phyloP scores from a whole-genome alignment of 2,113 vertebrate species.

The Candoia aspera region DNA sequence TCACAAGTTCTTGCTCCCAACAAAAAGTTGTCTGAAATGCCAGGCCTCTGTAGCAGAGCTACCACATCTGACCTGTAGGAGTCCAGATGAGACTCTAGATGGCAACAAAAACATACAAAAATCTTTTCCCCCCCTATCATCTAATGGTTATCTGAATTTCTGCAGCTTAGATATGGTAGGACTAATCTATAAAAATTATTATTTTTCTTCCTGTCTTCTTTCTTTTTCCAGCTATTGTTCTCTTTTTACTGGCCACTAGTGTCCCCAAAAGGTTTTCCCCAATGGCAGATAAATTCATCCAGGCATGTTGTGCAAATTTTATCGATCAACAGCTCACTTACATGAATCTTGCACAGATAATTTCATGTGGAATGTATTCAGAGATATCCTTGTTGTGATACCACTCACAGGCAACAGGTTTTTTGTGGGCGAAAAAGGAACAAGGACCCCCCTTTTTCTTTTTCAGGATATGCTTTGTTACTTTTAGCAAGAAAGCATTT shows the following conservation, averaged over 20 bases:
- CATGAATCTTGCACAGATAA: background rate
- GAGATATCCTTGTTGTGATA: background rate
- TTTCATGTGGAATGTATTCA: background rate
- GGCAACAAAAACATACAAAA: background rate
- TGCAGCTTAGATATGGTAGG: background rate
- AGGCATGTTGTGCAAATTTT: background rate
- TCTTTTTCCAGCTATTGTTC: background rate
- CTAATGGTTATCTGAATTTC: background rate
- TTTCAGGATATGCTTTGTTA: background rate
- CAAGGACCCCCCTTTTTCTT: background rate
- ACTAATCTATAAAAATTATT: background rate
- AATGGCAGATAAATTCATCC: background rate
- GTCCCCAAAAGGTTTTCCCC: background rate
- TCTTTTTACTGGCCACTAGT: background rate
- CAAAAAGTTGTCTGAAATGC: background rate
- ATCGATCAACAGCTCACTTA: background rate
- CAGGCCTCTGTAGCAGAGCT: background rate
- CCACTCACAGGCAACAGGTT: background rate
- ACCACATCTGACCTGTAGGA: background rate
- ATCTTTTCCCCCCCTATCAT: background rate
- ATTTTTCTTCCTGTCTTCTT: background rate
- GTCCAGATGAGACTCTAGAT: background rate
- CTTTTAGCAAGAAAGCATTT: background rate
- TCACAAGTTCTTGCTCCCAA: background rate
- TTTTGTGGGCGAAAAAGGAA: background rate